Evolutionary conservation across 1,140 invertebrate genomes (phyloP), one percentile per base, ranked within the genome.

Genomic region (Mactra quadrangularis): DNA sequence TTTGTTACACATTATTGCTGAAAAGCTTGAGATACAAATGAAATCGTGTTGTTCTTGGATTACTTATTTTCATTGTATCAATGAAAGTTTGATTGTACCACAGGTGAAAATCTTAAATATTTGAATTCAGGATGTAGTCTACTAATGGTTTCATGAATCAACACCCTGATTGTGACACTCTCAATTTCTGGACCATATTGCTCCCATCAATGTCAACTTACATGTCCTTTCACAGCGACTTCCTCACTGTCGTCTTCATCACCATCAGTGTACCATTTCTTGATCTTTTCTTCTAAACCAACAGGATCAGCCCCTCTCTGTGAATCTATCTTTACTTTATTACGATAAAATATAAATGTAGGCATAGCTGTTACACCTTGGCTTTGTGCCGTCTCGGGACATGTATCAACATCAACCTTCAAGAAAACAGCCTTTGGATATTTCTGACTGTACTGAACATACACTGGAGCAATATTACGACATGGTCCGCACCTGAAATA

Each of bases 281-380:
- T 95, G 53, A 99, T 97, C 94, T 98, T 99, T 47, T 95, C 95
- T 92, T 99, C 97, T 38, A 99, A 92, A 0, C 94, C 94, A 57
- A 92, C 93, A 11, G 96, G 93, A 93, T 99, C 96, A 0, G 97
- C 98, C 17, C 92, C 91, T 31, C 85, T 74, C 72, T 91, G 66
- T 22, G 57, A 59, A 52, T 92, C 91, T n/a, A 92, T 70, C 76
- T 89, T 91, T 0, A 76, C 82, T 72, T 96, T 95, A 91, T 98
- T 99, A 83, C 96, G 95, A 91, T 97, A 99, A 89, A 99, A 98
- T 82, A 98, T 96, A 91, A 99, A 99, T 7, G 99, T 99, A 9
- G 99, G 99, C 97, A 99, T 99, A 1, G 97, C 97, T 82, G 95
- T 96, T 22, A 99, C 96, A 53, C 96, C 97, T 91, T 99, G 96